Conservation (phyloP, 2,113 vertebrate genomes). For the Pitta sordida region DNA sequence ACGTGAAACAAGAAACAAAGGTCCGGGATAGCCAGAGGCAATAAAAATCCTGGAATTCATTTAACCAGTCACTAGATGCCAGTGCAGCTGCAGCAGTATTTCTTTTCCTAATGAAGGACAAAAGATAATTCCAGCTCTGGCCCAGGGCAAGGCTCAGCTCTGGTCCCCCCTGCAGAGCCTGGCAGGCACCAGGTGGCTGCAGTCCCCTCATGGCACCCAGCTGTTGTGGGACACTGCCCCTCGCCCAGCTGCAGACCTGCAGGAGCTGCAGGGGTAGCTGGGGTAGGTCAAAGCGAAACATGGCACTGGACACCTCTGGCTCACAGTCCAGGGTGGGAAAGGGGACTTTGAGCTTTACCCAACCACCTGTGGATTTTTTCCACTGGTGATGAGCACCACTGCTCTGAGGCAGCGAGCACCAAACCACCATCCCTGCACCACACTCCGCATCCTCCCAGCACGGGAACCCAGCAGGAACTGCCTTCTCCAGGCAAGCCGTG, state of each 20-base stretch:
- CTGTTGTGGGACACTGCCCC: neutral
- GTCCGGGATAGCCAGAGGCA: slow-evolving; percentile 51
- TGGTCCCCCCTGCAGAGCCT: neutral
- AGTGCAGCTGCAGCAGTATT: slow-evolving; percentile 63
- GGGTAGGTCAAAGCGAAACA: neutral
- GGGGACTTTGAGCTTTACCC: neutral
- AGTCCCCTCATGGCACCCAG: neutral
- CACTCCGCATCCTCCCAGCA: neutral
- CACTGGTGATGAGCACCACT: neutral
- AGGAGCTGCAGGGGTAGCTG: neutral
- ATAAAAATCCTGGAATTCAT: slow-evolving; percentile 66
- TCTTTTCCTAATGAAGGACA: slow-evolving; percentile 45
- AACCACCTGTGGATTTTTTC: neutral
- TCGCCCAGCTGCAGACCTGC: fast-evolving
- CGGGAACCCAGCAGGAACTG: neutral
- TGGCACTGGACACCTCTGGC: neutral
- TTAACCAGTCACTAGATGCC: slow-evolving; percentile 63
- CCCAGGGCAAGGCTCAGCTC: neutral
- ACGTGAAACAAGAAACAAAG: slow-evolving; percentile 58
- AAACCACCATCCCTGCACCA: neutral
- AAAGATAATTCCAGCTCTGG: neutral
- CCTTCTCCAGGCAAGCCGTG: neutral
- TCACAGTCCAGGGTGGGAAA: neutral
- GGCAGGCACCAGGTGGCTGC: fast-evolving
- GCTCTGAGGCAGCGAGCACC: fast-evolving